Conservation (phyloP, 1,140 invertebrate genomes). For the Dufourea novaeangliae region DNA sequence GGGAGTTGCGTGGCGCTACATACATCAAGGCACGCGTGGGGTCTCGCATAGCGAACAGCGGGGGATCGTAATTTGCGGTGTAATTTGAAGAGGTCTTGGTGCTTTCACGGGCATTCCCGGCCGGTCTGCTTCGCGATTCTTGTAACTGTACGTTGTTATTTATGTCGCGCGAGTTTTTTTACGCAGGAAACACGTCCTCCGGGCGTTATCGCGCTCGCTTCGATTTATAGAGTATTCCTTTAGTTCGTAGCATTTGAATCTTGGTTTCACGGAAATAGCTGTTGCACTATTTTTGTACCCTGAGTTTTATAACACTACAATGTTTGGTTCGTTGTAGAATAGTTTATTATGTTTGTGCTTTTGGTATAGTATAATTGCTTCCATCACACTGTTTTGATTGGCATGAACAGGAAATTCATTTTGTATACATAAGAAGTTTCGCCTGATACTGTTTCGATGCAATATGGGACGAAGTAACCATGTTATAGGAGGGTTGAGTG, state of each 20-base stretch:
- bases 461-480: too few species aligned
- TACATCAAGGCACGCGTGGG: conserved; percentile 50
- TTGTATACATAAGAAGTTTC: too few species aligned
- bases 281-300: too few species aligned
- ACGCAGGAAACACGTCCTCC: neutral
- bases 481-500: too few species aligned
- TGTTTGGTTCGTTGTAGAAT: too few species aligned
- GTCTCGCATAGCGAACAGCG: conserved; percentile 44
- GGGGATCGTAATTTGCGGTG: conserved; percentile 55
- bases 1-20: conserved; percentile 54
- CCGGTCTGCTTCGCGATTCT: conserved; percentile 46
- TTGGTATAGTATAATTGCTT: too few species aligned
- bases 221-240: neutral
- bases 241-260: neutral
- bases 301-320: too few species aligned
- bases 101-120: conserved; percentile 53
- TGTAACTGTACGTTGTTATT: conserved; percentile 43
- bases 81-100: conserved; percentile 48
- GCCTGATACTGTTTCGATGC: too few species aligned
- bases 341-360: too few species aligned
- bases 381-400: too few species aligned
- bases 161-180: conserved; percentile 1
- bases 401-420: too few species aligned
- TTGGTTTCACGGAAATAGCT: too few species aligned
- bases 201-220: neutral